A percentile compares a stretch with the other conserved stretches of the same genome.
Conservation (phyloP, 2,797 vertebrate species). For the Eulemur coronatus region DNA sequence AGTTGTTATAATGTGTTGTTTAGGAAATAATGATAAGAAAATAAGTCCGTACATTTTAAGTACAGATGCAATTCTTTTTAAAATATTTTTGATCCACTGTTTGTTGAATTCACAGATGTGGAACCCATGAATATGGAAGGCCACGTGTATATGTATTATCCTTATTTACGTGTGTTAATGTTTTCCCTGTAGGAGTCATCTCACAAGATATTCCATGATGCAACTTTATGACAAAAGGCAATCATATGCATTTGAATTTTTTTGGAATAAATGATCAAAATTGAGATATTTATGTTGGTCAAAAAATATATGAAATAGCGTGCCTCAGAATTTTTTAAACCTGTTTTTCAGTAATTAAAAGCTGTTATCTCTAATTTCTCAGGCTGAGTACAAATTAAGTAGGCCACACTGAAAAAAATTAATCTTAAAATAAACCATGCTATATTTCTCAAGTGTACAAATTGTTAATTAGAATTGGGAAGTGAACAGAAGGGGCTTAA, state of each 20-base stretch:
- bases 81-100: background rate
- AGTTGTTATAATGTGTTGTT: background rate
- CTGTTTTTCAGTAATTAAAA: slow-evolving; percentile 77
- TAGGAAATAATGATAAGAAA: background rate
- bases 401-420: slow-evolving; percentile 71
- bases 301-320: slow-evolving; percentile 42
- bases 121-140: background rate
- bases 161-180: background rate
- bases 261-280: background rate
- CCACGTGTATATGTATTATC: background rate
- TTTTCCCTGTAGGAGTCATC: background rate
- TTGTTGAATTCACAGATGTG: background rate
- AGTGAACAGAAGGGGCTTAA: slow-evolving; percentile 71
- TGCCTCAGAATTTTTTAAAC: slow-evolving; percentile 50
- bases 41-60: background rate
- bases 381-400: slow-evolving; percentile 78
- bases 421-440: slow-evolving; percentile 73
- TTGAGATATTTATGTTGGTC: background rate
- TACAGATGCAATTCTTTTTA: background rate
- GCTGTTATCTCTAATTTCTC: slow-evolving; percentile 70
- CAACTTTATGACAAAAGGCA: background rate
- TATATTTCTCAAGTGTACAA: slow-evolving; percentile 78
- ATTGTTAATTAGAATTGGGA: slow-evolving; percentile 80
- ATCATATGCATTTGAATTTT: background rate
- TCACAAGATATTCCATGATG: background rate